Conservation (phyloP, 1,140 invertebrate species). For the Conus betulinus region DNA sequence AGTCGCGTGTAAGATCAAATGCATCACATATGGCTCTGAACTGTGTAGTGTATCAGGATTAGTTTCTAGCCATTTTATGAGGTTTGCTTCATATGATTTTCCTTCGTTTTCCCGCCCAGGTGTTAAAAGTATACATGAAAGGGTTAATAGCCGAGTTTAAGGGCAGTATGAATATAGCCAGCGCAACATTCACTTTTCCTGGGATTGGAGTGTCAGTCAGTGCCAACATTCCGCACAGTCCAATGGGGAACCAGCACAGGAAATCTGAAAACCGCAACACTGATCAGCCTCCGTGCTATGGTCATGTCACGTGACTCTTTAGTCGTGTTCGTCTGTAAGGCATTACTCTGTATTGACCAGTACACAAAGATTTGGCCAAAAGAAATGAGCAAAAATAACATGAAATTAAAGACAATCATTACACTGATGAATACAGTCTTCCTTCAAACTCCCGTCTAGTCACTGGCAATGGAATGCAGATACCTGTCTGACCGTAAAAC, state of each 20-base stretch:
- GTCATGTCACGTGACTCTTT: constrained; percentile 13
- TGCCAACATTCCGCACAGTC: too few relatives aligned
- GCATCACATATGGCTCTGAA: too few relatives aligned
- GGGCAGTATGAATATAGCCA: too few relatives aligned
- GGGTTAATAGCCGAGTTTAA: too few relatives aligned
- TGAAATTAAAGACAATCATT: background rate
- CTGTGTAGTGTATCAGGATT: background rate
- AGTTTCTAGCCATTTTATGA: background rate
- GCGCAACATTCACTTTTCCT: too few relatives aligned
- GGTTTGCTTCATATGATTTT: background rate
- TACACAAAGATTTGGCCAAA: constrained; percentile 43
- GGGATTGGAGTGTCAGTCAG: too few relatives aligned
- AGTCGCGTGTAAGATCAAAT: too few relatives aligned
- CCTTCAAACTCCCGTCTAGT: constrained; percentile 48
- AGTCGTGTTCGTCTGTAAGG: background rate
- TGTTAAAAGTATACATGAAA: too few relatives aligned
- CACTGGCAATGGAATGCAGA: constrained; percentile 33
- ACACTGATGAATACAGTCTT: constrained; percentile 15
- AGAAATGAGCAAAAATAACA: constrained; percentile 45
- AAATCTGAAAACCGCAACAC: too few relatives aligned
- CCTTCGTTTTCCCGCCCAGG: background rate
- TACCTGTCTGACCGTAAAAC: too few relatives aligned
- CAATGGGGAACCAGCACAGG: too few relatives aligned
- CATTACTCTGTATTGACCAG: constrained; percentile 30
- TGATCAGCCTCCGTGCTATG: constrained; percentile 23